Conservation (phyloP, 2,888 invertebrate species). For the Eilema caniola region DNA sequence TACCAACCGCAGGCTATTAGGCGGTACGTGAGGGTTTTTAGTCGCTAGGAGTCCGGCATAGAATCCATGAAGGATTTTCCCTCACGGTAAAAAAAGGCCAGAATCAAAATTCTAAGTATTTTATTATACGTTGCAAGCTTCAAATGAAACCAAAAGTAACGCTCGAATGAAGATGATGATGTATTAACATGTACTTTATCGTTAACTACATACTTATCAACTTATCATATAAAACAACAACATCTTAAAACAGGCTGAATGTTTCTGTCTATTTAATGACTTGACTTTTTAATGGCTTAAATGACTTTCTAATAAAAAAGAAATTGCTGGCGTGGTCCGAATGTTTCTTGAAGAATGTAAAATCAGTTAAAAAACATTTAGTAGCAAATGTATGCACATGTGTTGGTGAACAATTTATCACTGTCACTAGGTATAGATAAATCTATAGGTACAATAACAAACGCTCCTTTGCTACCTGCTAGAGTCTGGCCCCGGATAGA, state of each 20-base stretch:
- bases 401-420: conserved; percentile 19
- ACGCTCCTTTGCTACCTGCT: conserved; percentile 17
- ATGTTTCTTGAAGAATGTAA: background rate
- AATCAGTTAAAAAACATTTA: conserved; percentile 12
- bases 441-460: conserved; percentile 27
- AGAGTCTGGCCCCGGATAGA: too few relatives aligned
- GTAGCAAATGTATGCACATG: conserved; percentile 14
- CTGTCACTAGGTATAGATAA: conserved; percentile 10
- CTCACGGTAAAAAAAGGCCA: too few relatives aligned
- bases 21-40: too few relatives aligned
- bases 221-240: background rate
- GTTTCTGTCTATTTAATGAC: background rate
- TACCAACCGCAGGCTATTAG: too few relatives aligned
- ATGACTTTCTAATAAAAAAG: background rate
- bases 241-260: background rate
- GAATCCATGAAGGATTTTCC: too few relatives aligned
- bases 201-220: too few relatives aligned
- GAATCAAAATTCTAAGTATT: too few relatives aligned
- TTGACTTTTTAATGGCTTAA: too few relatives aligned
- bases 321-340: background rate
- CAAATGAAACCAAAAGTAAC: background rate
- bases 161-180: too few relatives aligned
- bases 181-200: too few relatives aligned
- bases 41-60: too few relatives aligned
- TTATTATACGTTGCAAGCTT: too few relatives aligned